A percentile compares a stretch with the other conserved stretches of the same genome.
These are phyloP conservation scores for Glomeris marginata DNA, from an alignment of 2,888 invertebrate genomes.

Conservation along the genomic window DNA sequence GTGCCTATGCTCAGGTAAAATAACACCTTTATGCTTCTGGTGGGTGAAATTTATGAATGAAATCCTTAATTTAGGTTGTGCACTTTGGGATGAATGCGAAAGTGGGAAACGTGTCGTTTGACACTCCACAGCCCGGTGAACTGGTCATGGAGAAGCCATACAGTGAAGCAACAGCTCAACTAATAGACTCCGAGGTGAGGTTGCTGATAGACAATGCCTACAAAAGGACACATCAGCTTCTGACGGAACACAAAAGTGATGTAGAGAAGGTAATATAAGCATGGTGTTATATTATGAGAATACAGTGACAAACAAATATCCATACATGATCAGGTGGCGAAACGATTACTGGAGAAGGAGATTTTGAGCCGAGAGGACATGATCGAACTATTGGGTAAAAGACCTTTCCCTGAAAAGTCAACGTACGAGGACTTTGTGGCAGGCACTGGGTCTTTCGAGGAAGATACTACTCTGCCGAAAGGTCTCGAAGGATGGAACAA, in stretches of 20 bases:
- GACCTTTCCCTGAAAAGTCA: slow-evolving; percentile 97
- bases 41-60: neutral
- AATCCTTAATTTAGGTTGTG: slow-evolving; percentile 45
- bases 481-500: slow-evolving; percentile 89
- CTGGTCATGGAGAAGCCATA: slow-evolving; percentile 91
- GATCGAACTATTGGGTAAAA: slow-evolving; percentile 82
- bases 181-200: slow-evolving; percentile 88
- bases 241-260: slow-evolving; percentile 63
- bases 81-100: slow-evolving; percentile 97
- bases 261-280: slow-evolving; percentile 53
- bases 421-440: slow-evolving; percentile 99
- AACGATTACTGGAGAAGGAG: slow-evolving; percentile 14
- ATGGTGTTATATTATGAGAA: neutral
- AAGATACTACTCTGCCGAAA: slow-evolving; percentile 85
- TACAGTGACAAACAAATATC: neutral
- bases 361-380: slow-evolving; percentile 47
- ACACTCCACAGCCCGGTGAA: slow-evolving; percentile 84
- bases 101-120: slow-evolving; percentile 92
- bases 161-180: slow-evolving; percentile 89
- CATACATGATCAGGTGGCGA: slow-evolving; percentile 12
- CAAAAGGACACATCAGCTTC: slow-evolving; percentile 56
- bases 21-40: neutral
- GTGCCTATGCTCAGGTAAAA: slow-evolving; percentile 79
- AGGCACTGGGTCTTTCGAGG: slow-evolving; percentile 93
- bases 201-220: slow-evolving; percentile 61